Conservation (phyloP, 2,888 invertebrate genomes). For the Xylota sylvarum region DNA sequence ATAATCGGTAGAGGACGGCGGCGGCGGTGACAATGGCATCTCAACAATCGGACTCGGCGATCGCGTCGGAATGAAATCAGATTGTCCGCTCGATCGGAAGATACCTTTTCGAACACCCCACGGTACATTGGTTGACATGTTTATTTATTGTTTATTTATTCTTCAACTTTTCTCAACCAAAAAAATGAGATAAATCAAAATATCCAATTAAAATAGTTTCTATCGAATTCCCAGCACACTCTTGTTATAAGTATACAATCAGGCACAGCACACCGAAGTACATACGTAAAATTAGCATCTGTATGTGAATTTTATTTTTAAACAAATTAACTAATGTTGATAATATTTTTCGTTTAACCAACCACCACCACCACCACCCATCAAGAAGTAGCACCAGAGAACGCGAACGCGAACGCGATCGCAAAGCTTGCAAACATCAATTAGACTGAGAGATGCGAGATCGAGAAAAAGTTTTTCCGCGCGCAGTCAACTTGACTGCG, state of each 20-base stretch:
- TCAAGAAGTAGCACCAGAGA: conserved; percentile 18
- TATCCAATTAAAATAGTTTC: conserved; percentile 47
- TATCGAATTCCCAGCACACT: conserved; percentile 10
- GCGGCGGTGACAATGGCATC: conserved; percentile 84
- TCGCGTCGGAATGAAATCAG: conserved; percentile 83
- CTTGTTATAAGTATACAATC: conserved; percentile 8
- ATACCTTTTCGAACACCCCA: conserved; percentile 90
- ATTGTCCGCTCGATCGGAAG: conserved; percentile 85
- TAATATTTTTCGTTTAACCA: conserved; percentile 50
- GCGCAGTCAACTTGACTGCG: conserved; percentile 36
- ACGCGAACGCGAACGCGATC: conserved; percentile 37
- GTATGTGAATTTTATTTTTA: conserved; percentile 72
- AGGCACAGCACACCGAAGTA: conserved; percentile 33
- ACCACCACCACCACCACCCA: conserved; percentile 11
- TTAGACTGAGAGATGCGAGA: conserved; percentile 36
- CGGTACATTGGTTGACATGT: conserved; percentile 88
- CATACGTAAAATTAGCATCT: conserved; percentile 64
- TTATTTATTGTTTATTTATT: conserved; percentile 27
- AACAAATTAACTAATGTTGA: conserved; percentile 75
- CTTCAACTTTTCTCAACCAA: too few species aligned
- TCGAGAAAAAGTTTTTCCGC: conserved; percentile 37
- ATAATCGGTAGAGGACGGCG: conserved; percentile 69
- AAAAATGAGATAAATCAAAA: not conserved
- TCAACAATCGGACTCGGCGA: conserved; percentile 85
- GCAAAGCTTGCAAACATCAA: conserved; percentile 52